Base-by-base conservation (phyloP, 2,888 invertebrate genomes). In the Eueremaeus valkanovi region DNA sequence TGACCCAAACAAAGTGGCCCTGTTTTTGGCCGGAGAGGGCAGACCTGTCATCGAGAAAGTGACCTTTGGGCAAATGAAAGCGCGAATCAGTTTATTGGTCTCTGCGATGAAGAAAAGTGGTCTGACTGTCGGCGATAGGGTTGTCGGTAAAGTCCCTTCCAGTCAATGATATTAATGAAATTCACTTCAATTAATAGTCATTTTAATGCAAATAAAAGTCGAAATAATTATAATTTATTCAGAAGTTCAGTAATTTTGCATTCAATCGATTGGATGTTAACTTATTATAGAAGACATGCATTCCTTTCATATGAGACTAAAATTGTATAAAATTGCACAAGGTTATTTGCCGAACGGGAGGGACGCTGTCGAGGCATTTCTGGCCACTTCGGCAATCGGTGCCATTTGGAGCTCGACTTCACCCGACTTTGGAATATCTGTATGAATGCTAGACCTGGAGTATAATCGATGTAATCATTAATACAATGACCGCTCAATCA, bases 381-480 rank as follows among this genome's bases (percentile, higher is more conserved):
- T 87, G 75, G 86, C 86, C 16, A 83, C 85, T 8, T 83, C 86
- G 0, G 84, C 85, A 77, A 81, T 87, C 27, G 87, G 87, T 36
- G 87, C 86, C 3, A 82, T 85, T 0, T 87, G 86, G 86, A 85
- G 85, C 73, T 85, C 85, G 8, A 85, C 86, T 0, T 86, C 86
- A 2, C 86, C 86, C 1, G 87, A 87, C 79, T 86, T 87, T 81
- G 87, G 87, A 76, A 84, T 84, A 31, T 83, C 83, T 76, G 86
- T 85, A 79, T 79, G 81, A 79, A 33, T 36, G 2, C n/a, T 31
- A 40, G 9, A 24, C 24, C n/a, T 49, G 6, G 51, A 76, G 24
- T 58, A 6, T 5, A 58, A 58, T 24, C 21, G 11, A 61, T 18
- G n/a, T n/a, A 31, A 61, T 11, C 61, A 61, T 11, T 61, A 51